These are phyloP conservation scores for Boleophthalmus pectinirostris DNA, from an alignment of 2,113 vertebrate genomes.

Conservation along the genomic window DNA sequence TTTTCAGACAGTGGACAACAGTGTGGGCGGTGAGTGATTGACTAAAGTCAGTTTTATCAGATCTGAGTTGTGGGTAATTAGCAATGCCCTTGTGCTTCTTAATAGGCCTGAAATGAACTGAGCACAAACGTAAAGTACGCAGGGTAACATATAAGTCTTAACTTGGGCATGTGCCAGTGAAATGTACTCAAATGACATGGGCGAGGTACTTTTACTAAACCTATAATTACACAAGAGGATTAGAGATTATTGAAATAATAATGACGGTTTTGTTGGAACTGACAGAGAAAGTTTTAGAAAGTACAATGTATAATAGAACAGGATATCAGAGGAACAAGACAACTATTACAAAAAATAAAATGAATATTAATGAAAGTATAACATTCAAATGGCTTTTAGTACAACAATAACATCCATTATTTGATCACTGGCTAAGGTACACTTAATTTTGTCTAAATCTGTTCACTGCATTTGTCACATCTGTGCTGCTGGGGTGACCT, in stretches of 20 bases:
- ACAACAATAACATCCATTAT: too few relatives aligned
- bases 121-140: conserved; percentile 1
- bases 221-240: neutral
- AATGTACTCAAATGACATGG: conserved; percentile 1
- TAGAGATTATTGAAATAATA: neutral
- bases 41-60: neutral
- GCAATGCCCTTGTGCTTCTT: conserved; percentile 3
- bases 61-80: conserved; percentile 19
- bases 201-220: neutral
- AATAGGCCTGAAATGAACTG: conserved; percentile 8
- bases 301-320: neutral
- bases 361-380: too few relatives aligned
- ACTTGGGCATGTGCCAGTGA: neutral
- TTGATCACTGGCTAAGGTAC: too few relatives aligned
- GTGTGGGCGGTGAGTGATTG: conserved; percentile 15
- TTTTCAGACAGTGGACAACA: conserved; percentile 1
- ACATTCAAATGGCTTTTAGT: too few relatives aligned
- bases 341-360: neutral
- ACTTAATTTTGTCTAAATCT: too few relatives aligned
- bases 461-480: too few relatives aligned
- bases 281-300: neutral
- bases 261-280: neutral
- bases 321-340: neutral
- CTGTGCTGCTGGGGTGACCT: too few relatives aligned
- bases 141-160: neutral